Base-by-base conservation (phyloP, 2,113 vertebrate species). In the Rhombomys opimus region DNA sequence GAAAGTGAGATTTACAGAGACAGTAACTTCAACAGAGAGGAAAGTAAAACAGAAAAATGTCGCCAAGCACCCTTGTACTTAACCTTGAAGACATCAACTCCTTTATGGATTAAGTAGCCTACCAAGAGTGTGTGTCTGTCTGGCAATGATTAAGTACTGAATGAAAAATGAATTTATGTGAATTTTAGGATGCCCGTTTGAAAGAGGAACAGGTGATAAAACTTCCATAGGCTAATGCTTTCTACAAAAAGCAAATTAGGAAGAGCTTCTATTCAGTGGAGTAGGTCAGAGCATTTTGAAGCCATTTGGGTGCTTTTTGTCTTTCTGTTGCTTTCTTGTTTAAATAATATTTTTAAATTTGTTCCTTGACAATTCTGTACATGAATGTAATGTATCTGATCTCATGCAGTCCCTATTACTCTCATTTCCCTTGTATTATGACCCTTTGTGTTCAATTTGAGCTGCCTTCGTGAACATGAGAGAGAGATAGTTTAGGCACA, bases 31-130 rank as follows among this genome's bases (percentile, higher is more conserved):
- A 57, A 85, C 63, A 27, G 0, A 57, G 57, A 87, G 41, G 38
- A 89, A 84, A 63, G 38, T 46, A 68, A 84, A 90, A 90, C 50
- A 89, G 73, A 54, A 87, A 68, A 92, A 46, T 3, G 25, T 5
- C 59, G 54, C 63, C 59, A 68, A 89, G 57, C 2, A n/a, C 72
- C 2, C 4, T 57, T 85, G 72, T 46, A 65, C 90, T 72, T 88
- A 92, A 96, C 95, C 95, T 97, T 90, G 96, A 89, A 46, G 52
- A 94, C 80, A 93, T 73, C 89, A 90, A 22, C 70, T 67, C 76
- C 86, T 76, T 92, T 97, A 97, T 96, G 84, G 76, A 95, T 97
- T 81, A 73, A 92, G 46, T 38, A 84, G 86, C 86, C 87, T 32
- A 1, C 5, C 59, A 27, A 9, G 57, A 85, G 41, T 41, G 17